These are phyloP conservation scores for Neoniphon sammara DNA, from an alignment of 2,797 vertebrate species.

Conservation along the genomic window DNA sequence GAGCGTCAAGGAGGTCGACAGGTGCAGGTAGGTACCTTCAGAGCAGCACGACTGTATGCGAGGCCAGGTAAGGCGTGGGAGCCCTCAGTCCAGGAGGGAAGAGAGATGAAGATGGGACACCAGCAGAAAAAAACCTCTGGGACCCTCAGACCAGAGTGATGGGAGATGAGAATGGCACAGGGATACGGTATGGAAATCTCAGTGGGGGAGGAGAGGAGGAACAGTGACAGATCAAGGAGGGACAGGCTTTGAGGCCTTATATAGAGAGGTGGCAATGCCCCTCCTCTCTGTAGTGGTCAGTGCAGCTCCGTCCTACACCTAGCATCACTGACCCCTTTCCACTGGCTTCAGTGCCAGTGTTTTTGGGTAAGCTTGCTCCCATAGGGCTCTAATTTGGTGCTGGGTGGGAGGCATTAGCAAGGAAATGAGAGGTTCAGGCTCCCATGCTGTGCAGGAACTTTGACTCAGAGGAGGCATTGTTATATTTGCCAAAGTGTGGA, in stretches of 20 bases:
- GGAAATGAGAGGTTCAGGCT: background rate
- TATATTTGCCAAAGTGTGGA: background rate
- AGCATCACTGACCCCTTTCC: slow-evolving; percentile 84
- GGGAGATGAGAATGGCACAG: slow-evolving; percentile 71
- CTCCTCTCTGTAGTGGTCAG: slow-evolving; percentile 84
- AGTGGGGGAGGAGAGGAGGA: slow-evolving; percentile 81
- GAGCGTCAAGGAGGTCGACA: slow-evolving; percentile 61
- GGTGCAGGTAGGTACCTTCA: slow-evolving; percentile 52
- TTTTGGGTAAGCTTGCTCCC: slow-evolving; percentile 4
- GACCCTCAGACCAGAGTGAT: slow-evolving; percentile 68
- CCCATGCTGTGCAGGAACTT: background rate
- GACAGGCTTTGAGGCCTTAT: slow-evolving; percentile 88
- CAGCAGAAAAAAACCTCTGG: slow-evolving; percentile 57
- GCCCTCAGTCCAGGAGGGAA: slow-evolving; percentile 64
- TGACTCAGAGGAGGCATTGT: background rate
- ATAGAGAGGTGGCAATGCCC: slow-evolving; percentile 87
- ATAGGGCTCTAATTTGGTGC: slow-evolving; percentile 5
- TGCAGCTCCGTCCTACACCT: slow-evolving; percentile 72
- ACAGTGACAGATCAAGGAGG: slow-evolving; percentile 86
- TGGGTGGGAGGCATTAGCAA: slow-evolving; percentile 1
- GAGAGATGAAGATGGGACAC: slow-evolving; percentile 46
- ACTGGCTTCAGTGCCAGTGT: slow-evolving; percentile 37
- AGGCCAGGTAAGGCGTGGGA: slow-evolving; percentile 32
- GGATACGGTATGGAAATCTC: slow-evolving; percentile 74
- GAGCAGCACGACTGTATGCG: slow-evolving; percentile 32